Percentiles rank a stretch among this genome's conserved stretches.
phyloP scores from a whole-genome alignment of 2,113 vertebrate genomes.

The Camelus bactrianus region DNA sequence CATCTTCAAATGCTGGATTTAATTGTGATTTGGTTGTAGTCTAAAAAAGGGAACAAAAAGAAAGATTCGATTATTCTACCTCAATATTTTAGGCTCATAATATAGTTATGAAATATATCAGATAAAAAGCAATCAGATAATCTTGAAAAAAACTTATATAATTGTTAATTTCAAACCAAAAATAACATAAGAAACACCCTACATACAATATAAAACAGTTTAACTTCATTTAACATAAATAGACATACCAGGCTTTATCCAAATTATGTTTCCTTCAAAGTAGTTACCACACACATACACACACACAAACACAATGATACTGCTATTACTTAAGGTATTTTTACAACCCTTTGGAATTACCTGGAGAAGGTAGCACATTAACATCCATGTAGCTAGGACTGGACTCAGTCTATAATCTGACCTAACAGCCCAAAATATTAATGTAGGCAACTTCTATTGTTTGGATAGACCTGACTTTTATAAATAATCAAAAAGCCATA shows the following conservation, averaged over 20 bases:
- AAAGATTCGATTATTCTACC: constrained; percentile 30
- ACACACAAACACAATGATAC: not conserved
- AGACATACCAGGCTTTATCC: not conserved
- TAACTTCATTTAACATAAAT: constrained; percentile 43
- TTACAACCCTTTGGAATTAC: not conserved
- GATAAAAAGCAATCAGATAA: constrained; percentile 24
- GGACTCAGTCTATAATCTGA: not conserved
- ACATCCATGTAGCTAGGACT: not conserved
- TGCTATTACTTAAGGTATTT: not conserved
- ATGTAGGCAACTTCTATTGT: not conserved
- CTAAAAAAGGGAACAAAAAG: constrained; percentile 80
- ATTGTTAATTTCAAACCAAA: constrained; percentile 40
- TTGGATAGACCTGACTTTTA: not conserved
- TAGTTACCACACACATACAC: not conserved
- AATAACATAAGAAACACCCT: not conserved
- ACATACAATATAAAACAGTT: constrained; percentile 9
- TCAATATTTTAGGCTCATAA: constrained; percentile 55
- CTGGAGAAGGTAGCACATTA: not conserved
- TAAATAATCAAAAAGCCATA: constrained; percentile 45
- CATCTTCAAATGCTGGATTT: constrained; percentile 93
- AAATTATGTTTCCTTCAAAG: constrained; percentile 40
- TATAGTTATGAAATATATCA: constrained; percentile 24
- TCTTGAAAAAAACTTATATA: constrained; percentile 6
- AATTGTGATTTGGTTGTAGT: constrained; percentile 81
- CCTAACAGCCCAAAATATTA: not conserved